Conservation (phyloP, 1,140 invertebrate genomes). For the Diorhabda carinulata region DNA sequence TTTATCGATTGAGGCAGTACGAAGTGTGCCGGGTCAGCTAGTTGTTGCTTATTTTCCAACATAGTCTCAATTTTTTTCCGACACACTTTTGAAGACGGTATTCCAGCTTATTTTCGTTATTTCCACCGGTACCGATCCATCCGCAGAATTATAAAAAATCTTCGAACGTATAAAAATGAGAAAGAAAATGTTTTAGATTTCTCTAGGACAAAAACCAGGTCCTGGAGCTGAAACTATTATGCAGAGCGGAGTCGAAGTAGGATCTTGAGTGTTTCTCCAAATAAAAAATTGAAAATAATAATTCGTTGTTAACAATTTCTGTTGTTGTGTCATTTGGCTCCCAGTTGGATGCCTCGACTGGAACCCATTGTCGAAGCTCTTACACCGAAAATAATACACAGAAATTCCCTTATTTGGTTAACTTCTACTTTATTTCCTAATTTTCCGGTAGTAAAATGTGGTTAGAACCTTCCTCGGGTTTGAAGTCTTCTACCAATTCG, state of each 20-base stretch:
- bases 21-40: too few relatives aligned
- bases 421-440: constrained; percentile 63
- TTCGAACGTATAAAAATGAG: constrained; percentile 59
- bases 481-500: constrained; percentile 48
- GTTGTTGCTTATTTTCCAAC: too few relatives aligned
- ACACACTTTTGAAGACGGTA: too few relatives aligned
- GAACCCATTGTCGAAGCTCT: constrained; percentile 57
- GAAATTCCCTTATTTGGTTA: constrained; percentile 66
- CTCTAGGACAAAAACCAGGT: constrained; percentile 69
- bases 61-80: too few relatives aligned
- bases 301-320: too few relatives aligned
- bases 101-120: constrained; percentile 66
- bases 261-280: constrained; percentile 65
- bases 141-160: constrained; percentile 58
- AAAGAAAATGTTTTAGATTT: constrained; percentile 61
- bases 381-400: constrained; percentile 51
- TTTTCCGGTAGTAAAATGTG: constrained; percentile 71
- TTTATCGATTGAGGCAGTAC: too few relatives aligned
- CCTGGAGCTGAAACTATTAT: constrained; percentile 63
- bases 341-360: constrained; percentile 66
- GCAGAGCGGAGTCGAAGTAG: constrained; percentile 54
- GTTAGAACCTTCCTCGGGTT: constrained; percentile 65
- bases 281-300: constrained; percentile 33
- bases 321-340: constrained; percentile 61
- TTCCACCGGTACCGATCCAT: constrained; percentile 69